Evolutionary conservation across 1,140 invertebrate species (phyloP).

Genomic region (Brachionus manjavacas): DNA sequence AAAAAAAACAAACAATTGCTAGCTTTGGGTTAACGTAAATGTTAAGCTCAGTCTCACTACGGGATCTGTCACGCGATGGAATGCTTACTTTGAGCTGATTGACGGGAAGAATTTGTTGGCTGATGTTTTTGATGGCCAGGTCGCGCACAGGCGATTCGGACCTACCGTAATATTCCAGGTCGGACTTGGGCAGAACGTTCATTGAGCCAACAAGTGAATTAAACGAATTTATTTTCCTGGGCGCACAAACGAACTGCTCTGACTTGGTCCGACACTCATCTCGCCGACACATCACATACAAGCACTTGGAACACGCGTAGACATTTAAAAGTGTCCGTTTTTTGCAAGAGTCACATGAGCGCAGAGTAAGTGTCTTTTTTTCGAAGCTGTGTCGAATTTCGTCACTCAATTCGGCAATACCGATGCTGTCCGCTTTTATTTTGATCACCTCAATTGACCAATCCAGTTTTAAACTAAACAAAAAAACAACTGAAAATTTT

Average conservation of each 20-base stretch:
- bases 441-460: slow-evolving; percentile 17
- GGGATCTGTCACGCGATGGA: slow-evolving; percentile 39
- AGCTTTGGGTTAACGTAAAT: slow-evolving; percentile 35
- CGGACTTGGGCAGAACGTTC: slow-evolving; percentile 9
- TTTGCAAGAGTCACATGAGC: slow-evolving; percentile 41
- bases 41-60: slow-evolving; percentile 40
- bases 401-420: slow-evolving; percentile 5
- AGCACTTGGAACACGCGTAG: slow-evolving; percentile 22
- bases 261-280: slow-evolving; percentile 13
- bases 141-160: slow-evolving; percentile 3
- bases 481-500: neutral
- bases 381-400: slow-evolving; percentile 37
- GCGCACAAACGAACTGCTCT: slow-evolving; percentile 3
- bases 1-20: slow-evolving; percentile 29
- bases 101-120: slow-evolving; percentile 40
- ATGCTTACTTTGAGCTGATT: slow-evolving; percentile 41
- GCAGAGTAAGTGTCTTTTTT: slow-evolving; percentile 28
- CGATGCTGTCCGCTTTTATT: slow-evolving; percentile 5
- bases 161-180: neutral
- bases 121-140: neutral
- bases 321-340: slow-evolving; percentile 18
- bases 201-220: slow-evolving; percentile 16
- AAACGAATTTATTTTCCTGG: slow-evolving; percentile 8
- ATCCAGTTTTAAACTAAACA: neutral
- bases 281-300: slow-evolving; percentile 21